Conservation (phyloP, 1,140 invertebrate genomes). For the Drosophila persimilis region DNA sequence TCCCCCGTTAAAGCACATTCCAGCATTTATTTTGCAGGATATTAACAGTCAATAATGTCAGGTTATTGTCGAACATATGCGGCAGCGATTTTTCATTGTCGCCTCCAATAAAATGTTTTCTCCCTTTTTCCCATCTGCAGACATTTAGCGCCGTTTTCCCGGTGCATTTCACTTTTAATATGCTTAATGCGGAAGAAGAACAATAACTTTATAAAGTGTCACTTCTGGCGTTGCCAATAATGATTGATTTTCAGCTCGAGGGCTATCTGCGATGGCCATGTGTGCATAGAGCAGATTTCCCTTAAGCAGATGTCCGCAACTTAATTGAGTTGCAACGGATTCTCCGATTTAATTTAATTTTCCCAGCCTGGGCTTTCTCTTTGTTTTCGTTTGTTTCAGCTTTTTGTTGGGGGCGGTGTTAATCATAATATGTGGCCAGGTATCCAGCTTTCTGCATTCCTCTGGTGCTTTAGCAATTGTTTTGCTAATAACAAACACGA, state of each 20-base stretch:
- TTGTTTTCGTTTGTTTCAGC: constrained; percentile 39
- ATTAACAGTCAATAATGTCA: constrained; percentile 77
- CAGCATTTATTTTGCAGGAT: constrained; percentile 39
- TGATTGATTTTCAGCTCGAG: constrained; percentile 35
- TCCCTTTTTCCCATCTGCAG: constrained; percentile 5
- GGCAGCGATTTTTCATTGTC: constrained; percentile 67
- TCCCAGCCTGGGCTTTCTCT: neutral
- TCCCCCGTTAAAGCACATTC: neutral
- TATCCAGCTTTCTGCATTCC: constrained; percentile 11
- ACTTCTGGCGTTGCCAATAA: constrained; percentile 41
- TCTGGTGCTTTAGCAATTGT: constrained; percentile 36
- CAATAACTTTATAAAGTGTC: constrained; percentile 30
- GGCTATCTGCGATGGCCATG: neutral
- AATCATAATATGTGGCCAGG: constrained; percentile 54
- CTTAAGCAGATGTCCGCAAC: neutral
- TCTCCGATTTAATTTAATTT: constrained; percentile 9
- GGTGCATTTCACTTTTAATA: constrained; percentile 55
- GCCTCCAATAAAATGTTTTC: constrained; percentile 46
- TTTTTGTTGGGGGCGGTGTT: constrained; percentile 39
- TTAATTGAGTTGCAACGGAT: constrained; percentile 32
- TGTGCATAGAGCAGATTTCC: neutral
- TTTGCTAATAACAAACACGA: constrained; percentile 50
- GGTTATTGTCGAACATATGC: constrained; percentile 70
- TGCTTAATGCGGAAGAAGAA: constrained; percentile 34
- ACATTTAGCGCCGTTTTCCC: constrained; percentile 13